Evolutionary conservation across 2,113 vertebrate species (phyloP).

Genomic region (Aleadryas rufinucha): DNA sequence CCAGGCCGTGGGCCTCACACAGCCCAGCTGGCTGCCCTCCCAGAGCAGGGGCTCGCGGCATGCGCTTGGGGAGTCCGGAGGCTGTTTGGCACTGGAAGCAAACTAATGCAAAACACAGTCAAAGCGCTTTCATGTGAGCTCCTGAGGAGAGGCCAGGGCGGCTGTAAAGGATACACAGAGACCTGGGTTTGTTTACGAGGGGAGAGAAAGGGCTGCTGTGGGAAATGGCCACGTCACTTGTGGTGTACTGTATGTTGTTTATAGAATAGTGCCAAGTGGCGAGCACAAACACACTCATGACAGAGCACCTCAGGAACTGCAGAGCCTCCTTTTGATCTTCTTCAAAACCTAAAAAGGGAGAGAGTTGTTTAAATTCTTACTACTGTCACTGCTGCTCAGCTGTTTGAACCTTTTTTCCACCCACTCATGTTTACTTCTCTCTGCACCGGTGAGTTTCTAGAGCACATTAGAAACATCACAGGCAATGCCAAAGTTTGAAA

Average conservation of each 20-base stretch:
- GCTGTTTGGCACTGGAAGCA: conserved; percentile 5
- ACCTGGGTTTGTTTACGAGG: conserved; percentile 11
- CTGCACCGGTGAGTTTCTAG: not conserved
- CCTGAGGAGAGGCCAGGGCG: not conserved
- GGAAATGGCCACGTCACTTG: not conserved
- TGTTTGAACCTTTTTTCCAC: not conserved
- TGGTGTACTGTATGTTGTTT: not conserved
- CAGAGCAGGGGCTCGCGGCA: not conserved
- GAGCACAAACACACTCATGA: not conserved
- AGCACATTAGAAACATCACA: not conserved
- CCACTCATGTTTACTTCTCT: not conserved
- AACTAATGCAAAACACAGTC: conserved; percentile 51
- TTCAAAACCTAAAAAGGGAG: not conserved
- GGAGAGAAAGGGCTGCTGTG: not conserved
- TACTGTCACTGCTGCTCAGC: not conserved
- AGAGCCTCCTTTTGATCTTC: not conserved
- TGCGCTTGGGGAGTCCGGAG: not conserved
- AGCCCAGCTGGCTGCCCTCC: not conserved
- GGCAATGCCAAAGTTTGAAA: not conserved
- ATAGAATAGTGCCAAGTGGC: not conserved
- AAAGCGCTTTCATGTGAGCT: conserved; percentile 32
- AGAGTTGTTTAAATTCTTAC: not conserved
- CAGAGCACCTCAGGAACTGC: not conserved
- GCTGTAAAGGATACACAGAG: not conserved
- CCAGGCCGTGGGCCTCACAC: not conserved